These are phyloP conservation scores for Sebastes jordani DNA, from an alignment of 2,797 vertebrate species.

Conservation along the genomic window DNA sequence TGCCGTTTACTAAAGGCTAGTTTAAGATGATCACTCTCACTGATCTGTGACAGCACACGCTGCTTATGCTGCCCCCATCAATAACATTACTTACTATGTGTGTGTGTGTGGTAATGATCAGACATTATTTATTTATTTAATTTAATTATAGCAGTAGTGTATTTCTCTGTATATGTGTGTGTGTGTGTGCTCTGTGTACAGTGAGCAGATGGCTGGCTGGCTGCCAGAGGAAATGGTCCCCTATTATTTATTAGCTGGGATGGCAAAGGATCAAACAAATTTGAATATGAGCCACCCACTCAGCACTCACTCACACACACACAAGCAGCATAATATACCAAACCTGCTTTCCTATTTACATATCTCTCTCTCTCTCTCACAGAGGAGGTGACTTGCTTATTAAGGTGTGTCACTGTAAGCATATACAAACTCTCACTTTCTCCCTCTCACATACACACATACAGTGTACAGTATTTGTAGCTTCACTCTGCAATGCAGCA, in stretches of 20 bases:
- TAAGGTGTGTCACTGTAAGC: conserved; percentile 37
- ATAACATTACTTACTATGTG: conserved; percentile 15
- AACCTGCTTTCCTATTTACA: neutral
- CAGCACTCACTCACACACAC: conserved; percentile 1
- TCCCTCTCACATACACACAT: neutral
- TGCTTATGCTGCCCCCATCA: conserved; percentile 5
- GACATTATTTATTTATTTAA: conserved; percentile 1
- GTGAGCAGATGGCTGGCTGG: conserved; percentile 46
- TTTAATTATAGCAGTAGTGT: conserved; percentile 10
- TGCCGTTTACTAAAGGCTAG: neutral
- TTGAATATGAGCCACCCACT: conserved; percentile 33
- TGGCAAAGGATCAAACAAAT: conserved; percentile 42
- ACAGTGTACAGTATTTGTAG: neutral
- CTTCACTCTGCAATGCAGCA: conserved; percentile 12
- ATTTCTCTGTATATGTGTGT: neutral
- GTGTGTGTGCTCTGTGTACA: neutral
- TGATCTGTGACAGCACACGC: fast-evolving
- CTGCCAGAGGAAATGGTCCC: conserved; percentile 37
- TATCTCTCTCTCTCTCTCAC: neutral
- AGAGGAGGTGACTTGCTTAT: conserved; percentile 7
- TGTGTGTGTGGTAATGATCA: neutral
- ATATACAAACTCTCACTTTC: neutral
- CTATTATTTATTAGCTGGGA: conserved; percentile 51
- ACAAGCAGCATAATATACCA: neutral
- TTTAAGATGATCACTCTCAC: neutral